These are phyloP conservation scores for Panthera uncia DNA, from an alignment of 2,113 vertebrate species.

Conservation along the genomic window DNA sequence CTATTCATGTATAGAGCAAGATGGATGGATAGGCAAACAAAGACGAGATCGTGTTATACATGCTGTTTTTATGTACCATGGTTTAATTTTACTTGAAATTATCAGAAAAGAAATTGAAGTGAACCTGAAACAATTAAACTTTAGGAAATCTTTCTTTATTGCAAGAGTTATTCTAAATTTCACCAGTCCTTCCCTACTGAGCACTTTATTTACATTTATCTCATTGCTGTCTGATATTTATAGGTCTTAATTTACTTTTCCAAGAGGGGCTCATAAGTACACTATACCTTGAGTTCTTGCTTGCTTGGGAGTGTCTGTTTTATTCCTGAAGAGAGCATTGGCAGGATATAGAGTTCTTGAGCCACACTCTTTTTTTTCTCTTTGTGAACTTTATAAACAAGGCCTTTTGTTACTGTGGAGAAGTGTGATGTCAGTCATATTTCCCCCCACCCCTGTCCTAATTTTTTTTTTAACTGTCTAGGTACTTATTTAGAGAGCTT, in stretches of 20 bases:
- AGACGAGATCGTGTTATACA: not conserved
- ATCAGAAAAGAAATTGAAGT: not conserved
- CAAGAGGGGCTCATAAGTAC: not conserved
- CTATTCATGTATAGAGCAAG: not conserved
- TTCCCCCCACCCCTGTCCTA: not conserved
- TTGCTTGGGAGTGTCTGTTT: not conserved
- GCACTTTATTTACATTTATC: not conserved
- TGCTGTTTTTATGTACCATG: not conserved
- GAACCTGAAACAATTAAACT: not conserved
- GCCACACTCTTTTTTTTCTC: not conserved
- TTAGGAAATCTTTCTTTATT: conserved; percentile 20
- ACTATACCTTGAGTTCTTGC: not conserved
- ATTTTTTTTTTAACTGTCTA: not conserved
- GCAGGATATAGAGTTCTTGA: not conserved
- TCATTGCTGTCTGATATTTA: not conserved
- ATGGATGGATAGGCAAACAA: not conserved
- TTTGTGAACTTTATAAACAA: not conserved
- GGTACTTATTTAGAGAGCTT: not conserved
- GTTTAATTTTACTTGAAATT: conserved; percentile 32
- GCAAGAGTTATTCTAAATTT: not conserved
- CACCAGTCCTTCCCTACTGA: not conserved
- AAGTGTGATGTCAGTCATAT: not conserved
- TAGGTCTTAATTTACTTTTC: not conserved
- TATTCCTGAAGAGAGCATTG: not conserved
- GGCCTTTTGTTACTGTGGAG: not conserved